Evolutionary conservation across 2,113 vertebrate species (phyloP).

Genomic region (Sitta europaea): DNA sequence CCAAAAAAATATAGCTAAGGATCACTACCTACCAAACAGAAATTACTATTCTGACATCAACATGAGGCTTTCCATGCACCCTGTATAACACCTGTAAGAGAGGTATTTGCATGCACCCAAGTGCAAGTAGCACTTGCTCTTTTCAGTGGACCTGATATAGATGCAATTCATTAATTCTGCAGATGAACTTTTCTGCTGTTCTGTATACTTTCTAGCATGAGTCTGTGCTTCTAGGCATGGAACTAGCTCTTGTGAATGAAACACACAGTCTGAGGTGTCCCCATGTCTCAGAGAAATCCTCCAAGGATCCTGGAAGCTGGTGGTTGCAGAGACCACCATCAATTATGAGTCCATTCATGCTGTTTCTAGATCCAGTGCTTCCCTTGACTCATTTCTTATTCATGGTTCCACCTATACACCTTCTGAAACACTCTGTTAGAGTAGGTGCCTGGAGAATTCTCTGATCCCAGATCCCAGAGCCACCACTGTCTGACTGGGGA

Average conservation of each 20-base stretch:
- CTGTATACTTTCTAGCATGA: background rate
- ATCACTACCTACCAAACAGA: background rate
- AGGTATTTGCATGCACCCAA: background rate
- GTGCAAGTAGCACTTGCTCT: fast-evolving
- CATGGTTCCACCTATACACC: background rate
- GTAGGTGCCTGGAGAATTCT: background rate
- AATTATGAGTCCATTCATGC: background rate
- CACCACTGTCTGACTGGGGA: background rate
- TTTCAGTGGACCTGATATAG: background rate
- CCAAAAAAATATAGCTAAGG: background rate
- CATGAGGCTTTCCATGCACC: background rate
- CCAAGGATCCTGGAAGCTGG: background rate
- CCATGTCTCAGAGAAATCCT: background rate
- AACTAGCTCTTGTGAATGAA: background rate
- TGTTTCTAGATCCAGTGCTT: background rate
- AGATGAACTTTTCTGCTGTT: background rate
- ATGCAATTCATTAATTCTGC: background rate
- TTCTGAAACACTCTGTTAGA: background rate
- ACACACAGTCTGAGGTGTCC: background rate
- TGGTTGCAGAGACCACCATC: background rate
- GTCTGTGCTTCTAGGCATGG: background rate
- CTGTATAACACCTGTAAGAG: background rate
- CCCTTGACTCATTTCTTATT: background rate
- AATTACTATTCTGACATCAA: background rate
- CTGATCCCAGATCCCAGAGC: fast-evolving